These are phyloP conservation scores for Aegithalos caudatus DNA, from an alignment of 2,113 vertebrate genomes.

Conservation along the genomic window DNA sequence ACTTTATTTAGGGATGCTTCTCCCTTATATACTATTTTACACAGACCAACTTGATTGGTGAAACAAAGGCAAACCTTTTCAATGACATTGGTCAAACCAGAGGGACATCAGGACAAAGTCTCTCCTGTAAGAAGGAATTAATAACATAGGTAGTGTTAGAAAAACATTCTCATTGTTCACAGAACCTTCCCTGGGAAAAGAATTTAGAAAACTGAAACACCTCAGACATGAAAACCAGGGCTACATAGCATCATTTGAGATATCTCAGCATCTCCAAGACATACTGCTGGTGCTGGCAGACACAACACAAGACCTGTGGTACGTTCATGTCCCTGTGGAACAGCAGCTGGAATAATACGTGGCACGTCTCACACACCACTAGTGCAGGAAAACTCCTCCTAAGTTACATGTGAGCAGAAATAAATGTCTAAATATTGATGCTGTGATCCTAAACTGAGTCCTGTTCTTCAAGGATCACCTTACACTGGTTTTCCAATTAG, in stretches of 20 bases:
- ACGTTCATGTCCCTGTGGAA: rapidly evolving
- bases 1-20: no score
- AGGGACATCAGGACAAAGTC: no score
- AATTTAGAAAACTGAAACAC: no score
- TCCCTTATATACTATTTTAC: no score
- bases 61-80: no score
- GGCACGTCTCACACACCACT: not conserved
- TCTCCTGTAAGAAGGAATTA: no score
- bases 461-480: not conserved
- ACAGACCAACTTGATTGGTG: no score
- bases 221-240: no score
- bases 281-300: not conserved
- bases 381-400: not conserved
- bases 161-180: no score
- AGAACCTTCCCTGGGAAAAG: no score
- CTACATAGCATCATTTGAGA: not conserved
- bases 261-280: not conserved
- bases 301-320: not conserved
- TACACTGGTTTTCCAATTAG: not conserved
- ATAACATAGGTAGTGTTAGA: no score
- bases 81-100: no score
- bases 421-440: not conserved
- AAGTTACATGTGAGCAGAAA: not conserved
- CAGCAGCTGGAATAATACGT: not conserved
- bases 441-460: not conserved